A percentile compares a stretch with the other conserved stretches of the same genome.
Conservation (phyloP, 1,140 invertebrate species). For the Anadara kagoshimensis region DNA sequence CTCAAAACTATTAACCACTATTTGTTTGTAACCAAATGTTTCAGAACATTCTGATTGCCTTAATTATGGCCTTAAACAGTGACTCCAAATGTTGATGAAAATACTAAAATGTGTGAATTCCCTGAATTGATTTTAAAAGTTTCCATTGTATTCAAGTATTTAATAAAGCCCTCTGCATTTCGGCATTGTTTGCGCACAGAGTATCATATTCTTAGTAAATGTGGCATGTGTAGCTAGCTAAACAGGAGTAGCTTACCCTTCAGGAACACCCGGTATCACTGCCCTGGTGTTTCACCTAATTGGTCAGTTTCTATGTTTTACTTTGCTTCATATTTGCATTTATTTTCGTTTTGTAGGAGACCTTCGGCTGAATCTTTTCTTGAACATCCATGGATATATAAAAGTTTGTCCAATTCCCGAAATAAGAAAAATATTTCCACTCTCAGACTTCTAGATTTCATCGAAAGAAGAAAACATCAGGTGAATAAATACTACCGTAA, state of each 20-base stretch:
- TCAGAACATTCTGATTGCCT: no score
- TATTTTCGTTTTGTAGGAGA: slow-evolving; percentile 54
- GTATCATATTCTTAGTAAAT: no score
- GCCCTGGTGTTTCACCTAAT: no score
- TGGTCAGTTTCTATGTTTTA: no score
- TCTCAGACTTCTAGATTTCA: slow-evolving; percentile 63
- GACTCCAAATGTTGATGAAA: no score
- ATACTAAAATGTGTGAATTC: background rate
- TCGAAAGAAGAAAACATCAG: slow-evolving; percentile 61
- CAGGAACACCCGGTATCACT: no score
- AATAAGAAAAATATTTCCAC: slow-evolving; percentile 62
- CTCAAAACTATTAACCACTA: no score
- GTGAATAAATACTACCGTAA: slow-evolving; percentile 1
- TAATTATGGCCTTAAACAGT: no score
- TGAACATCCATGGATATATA: slow-evolving; percentile 66
- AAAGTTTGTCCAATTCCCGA: slow-evolving; percentile 44
- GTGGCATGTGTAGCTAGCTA: no score
- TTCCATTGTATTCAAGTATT: background rate
- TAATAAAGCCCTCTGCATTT: background rate
- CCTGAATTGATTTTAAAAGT: background rate
- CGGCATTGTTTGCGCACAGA: no score
- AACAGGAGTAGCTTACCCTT: no score
- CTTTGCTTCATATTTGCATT: background rate
- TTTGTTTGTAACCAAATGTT: no score
- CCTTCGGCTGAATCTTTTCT: slow-evolving; percentile 64